Percentiles rank a stretch among this genome's conserved stretches.
Conservation (phyloP, 2,113 vertebrate species). For the Crocuta crocuta region DNA sequence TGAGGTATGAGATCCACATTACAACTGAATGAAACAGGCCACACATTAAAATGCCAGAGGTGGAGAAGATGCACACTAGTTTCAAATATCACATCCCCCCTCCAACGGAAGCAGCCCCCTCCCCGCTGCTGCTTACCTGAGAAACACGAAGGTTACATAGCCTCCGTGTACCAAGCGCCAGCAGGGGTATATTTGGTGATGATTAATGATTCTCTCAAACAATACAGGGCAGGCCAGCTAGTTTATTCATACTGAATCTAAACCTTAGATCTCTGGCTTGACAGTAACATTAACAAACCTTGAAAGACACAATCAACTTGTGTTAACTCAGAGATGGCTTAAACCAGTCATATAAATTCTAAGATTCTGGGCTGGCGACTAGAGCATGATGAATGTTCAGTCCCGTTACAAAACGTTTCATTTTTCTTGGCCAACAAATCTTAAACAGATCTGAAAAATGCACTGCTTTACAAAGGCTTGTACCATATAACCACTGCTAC, state of each 20-base stretch:
- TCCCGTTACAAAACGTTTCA: conserved; percentile 64
- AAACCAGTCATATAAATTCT: conserved; percentile 49
- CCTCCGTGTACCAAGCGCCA: neutral
- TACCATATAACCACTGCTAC: neutral
- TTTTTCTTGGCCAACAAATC: conserved; percentile 60
- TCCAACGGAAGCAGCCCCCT: neutral
- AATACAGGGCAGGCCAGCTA: conserved; percentile 52
- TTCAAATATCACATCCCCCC: neutral
- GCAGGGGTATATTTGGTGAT: conserved; percentile 46
- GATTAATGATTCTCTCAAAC: conserved; percentile 69
- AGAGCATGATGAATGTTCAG: conserved; percentile 44
- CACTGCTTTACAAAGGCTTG: neutral
- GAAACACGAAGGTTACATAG: neutral
- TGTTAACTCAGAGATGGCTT: conserved; percentile 54
- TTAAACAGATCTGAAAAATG: conserved; percentile 41
- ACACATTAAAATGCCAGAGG: neutral
- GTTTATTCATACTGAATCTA: conserved; percentile 74
- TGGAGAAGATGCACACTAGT: neutral
- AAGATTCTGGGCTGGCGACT: conserved; percentile 60
- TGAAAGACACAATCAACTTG: conserved; percentile 62
- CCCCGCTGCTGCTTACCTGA: neutral
- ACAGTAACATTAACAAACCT: conserved; percentile 58
- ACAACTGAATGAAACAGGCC: neutral
- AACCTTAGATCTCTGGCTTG: conserved; percentile 65
- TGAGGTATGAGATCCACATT: neutral